A percentile compares a stretch with the other conserved stretches of the same genome.
These are phyloP conservation scores for Pelobates fuscus DNA, from an alignment of 2,113 vertebrate species.

Conservation along the genomic window DNA sequence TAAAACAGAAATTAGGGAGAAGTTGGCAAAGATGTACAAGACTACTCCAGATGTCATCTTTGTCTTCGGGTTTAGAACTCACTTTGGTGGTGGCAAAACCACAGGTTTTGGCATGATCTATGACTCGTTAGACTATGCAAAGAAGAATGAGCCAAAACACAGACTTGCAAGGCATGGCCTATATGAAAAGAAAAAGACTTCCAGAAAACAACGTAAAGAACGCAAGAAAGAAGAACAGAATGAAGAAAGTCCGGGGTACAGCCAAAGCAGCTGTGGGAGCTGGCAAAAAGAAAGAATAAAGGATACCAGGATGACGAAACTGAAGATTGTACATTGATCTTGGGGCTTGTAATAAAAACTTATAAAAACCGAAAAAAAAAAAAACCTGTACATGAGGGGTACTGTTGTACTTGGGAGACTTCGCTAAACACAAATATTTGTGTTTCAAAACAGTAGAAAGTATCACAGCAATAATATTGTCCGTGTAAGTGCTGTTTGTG, in stretches of 20 bases:
- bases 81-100: constrained; percentile 96
- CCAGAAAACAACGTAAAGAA: constrained; percentile 97
- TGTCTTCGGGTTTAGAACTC: constrained; percentile 96
- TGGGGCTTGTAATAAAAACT: constrained; percentile 65
- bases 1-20: constrained; percentile 97
- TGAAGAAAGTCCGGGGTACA: constrained; percentile 97
- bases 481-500: too few relatives aligned
- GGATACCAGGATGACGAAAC: constrained; percentile 30
- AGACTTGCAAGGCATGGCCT: constrained; percentile 96
- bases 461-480: too few relatives aligned
- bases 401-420: too few relatives aligned
- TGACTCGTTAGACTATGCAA: constrained; percentile 94
- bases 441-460: too few relatives aligned
- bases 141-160: constrained; percentile 98
- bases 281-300: constrained; percentile 82
- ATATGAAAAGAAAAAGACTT: constrained; percentile 98
- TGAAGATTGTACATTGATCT: constrained; percentile 42
- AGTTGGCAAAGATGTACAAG: constrained; percentile 98
- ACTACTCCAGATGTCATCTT: constrained; percentile 98
- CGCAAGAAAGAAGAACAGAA: constrained; percentile 99
- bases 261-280: constrained; percentile 94
- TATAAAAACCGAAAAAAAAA: constrained; percentile 36
- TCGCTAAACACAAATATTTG: too few relatives aligned
- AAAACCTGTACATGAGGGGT: too few relatives aligned
- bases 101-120: constrained; percentile 99